Evolutionary conservation across 2,888 invertebrate species (phyloP), one percentile per base, ranked within the genome.

Genomic region (Pyrochroa serraticornis): DNA sequence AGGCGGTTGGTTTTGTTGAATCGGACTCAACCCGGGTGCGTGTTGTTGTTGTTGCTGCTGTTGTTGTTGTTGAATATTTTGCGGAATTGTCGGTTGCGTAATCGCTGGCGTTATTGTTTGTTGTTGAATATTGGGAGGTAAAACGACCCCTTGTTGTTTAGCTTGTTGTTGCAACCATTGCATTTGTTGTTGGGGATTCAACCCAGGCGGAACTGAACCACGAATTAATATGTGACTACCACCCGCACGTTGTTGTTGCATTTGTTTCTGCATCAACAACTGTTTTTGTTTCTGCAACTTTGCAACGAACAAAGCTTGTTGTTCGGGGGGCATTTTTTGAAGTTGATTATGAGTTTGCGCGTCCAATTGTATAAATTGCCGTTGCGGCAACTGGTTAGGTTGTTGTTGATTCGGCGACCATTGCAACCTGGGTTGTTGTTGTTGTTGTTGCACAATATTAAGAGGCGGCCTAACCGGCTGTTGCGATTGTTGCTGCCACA

Each of bases 281-380:
- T 84, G 83, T 31, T 84, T 83, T 42, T 85, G 80, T 48, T 85
- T 84, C 74, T 91, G 89, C 60, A 92, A 79, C 74, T 90, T 90
- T 7, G 90, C 87, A 3, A 92, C 89, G 66, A 92, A 92, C 76
- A 91, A 84, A 1, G 91, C 89, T 36, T 91, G 83, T 71, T 92
- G 91, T 61, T 90, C 86, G 0, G 91, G 90, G 70, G 91, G 90
- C 85, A 86, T 83, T 70, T 91, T 91, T 72, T 92, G 91, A 41
- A 92, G 79, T 68, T 92, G 91, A 7, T 91, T 91, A 73, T 92
- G 92, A 0, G 92, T 91, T 68, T 91, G 90, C 0, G 91, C 90
- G 68, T 93, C 92, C 66, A 93, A 77, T 66, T 92, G 92, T 58
- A 93, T 93, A 54, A 90, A 82, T 71, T 92, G 91, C 0, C 89